Evolutionary conservation across 2,113 vertebrate species (phyloP).

Genomic region (Circaetus gallicus): DNA sequence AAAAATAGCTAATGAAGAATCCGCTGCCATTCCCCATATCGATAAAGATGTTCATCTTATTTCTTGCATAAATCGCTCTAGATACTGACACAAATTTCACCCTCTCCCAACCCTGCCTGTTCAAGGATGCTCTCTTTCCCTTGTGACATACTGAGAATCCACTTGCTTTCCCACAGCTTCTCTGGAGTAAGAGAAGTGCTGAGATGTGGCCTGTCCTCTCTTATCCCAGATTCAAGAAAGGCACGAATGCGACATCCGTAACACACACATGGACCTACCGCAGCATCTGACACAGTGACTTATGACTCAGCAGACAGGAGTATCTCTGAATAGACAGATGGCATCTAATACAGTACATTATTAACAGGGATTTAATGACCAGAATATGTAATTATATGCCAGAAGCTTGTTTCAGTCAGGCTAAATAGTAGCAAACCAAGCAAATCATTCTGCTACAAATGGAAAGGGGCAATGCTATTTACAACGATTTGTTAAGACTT

Average conservation of each 20-base stretch:
- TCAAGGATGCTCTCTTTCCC: accelerated
- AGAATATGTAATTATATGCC: not conserved
- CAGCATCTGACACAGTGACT: not conserved
- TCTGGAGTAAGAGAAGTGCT: not conserved
- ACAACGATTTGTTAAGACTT: not conserved
- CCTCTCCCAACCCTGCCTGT: not conserved
- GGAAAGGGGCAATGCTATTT: not conserved
- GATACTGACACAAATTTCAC: not conserved
- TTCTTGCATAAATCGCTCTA: not conserved
- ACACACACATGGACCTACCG: not conserved
- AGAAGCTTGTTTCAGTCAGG: constrained; percentile 2
- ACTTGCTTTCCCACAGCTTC: not conserved
- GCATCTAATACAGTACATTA: not conserved
- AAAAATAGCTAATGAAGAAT: not conserved
- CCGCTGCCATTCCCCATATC: not conserved
- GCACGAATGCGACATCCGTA: not conserved
- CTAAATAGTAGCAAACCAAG: not conserved
- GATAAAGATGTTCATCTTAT: not conserved
- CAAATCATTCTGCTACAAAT: not conserved
- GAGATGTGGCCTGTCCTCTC: not conserved
- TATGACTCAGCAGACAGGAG: not conserved
- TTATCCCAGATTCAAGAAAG: not conserved
- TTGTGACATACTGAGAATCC: not conserved
- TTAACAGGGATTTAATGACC: constrained; percentile 2
- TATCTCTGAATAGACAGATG: not conserved